Evolutionary conservation across 2,113 vertebrate species (phyloP).

Genomic region (Nesogale talazaci): DNA sequence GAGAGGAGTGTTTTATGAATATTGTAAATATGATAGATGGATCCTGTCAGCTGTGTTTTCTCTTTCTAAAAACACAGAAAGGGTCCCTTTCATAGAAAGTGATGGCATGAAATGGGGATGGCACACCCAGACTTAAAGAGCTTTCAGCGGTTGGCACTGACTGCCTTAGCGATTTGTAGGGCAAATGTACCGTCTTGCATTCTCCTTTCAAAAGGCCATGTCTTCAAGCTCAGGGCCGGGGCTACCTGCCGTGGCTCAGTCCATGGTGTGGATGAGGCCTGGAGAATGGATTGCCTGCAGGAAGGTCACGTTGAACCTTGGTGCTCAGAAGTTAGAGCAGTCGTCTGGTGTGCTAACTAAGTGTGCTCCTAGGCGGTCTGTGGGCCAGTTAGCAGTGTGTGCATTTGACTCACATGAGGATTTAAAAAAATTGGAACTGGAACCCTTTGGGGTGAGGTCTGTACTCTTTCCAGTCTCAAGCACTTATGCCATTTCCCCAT

Average conservation of each 20-base stretch:
- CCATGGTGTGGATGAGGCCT: background rate
- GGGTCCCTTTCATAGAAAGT: background rate
- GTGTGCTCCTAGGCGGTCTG: background rate
- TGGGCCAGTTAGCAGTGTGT: background rate
- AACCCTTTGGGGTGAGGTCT: background rate
- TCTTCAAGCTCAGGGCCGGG: background rate
- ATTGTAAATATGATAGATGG: background rate
- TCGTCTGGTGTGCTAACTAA: background rate
- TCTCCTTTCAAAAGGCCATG: background rate
- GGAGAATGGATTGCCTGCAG: background rate
- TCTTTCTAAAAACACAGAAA: background rate
- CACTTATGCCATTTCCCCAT: background rate
- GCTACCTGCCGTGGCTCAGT: background rate
- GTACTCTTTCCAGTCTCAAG: background rate
- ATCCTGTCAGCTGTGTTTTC: background rate
- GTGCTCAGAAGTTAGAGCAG: background rate
- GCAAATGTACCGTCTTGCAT: background rate
- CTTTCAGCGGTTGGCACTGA: too few species aligned
- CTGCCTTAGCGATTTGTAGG: background rate
- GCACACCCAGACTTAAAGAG: background rate
- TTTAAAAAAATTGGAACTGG: background rate
- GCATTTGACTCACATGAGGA: background rate
- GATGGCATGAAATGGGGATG: background rate
- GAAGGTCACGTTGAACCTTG: background rate
- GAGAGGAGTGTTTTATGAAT: background rate